Percentiles rank a stretch among this genome's conserved stretches.
These are phyloP conservation scores for Catajapyx aquilonaris DNA, from an alignment of 1,140 invertebrate species.

Conservation along the genomic window DNA sequence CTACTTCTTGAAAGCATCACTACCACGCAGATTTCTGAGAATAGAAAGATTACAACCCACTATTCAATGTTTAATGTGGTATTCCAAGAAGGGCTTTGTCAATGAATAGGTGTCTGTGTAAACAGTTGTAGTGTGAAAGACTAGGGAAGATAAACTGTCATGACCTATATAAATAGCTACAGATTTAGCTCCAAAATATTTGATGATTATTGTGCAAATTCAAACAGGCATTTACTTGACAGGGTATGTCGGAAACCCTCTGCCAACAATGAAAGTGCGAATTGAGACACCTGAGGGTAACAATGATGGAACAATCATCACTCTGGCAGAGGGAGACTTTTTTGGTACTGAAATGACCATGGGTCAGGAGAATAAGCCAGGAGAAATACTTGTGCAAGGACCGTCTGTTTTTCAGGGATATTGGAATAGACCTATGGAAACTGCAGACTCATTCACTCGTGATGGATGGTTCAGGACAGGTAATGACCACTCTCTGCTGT, in stretches of 20 bases:
- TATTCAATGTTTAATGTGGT: too few relatives aligned
- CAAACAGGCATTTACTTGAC: constrained; percentile 12
- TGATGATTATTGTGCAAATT: too few relatives aligned
- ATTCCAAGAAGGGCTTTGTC: too few relatives aligned
- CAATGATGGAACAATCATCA: constrained; percentile 16
- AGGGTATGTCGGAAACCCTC: constrained; percentile 53
- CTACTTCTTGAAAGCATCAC: too few relatives aligned
- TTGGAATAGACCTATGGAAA: constrained; percentile 48
- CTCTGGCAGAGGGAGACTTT: constrained; percentile 14
- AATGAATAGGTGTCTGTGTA: too few relatives aligned
- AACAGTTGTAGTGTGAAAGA: too few relatives aligned
- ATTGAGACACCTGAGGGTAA: constrained; percentile 26
- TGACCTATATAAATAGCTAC: too few relatives aligned
- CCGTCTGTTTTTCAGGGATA: constrained; percentile 57
- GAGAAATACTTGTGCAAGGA: constrained; percentile 54
- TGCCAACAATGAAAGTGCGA: constrained; percentile 44
- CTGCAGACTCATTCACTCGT: constrained; percentile 42
- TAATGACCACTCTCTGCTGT: constrained; percentile 16
- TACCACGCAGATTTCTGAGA: too few relatives aligned
- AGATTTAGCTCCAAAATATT: too few relatives aligned
- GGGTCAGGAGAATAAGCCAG: constrained; percentile 18
- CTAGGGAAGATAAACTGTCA: too few relatives aligned
- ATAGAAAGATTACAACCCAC: too few relatives aligned
- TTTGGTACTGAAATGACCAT: constrained; percentile 13
- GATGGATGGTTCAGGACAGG: constrained; percentile 79